Evolutionary conservation across 2,113 vertebrate genomes (phyloP), one percentile per base, ranked within the genome.

Genomic region (Sinocyclocheilus maitianheensis): DNA sequence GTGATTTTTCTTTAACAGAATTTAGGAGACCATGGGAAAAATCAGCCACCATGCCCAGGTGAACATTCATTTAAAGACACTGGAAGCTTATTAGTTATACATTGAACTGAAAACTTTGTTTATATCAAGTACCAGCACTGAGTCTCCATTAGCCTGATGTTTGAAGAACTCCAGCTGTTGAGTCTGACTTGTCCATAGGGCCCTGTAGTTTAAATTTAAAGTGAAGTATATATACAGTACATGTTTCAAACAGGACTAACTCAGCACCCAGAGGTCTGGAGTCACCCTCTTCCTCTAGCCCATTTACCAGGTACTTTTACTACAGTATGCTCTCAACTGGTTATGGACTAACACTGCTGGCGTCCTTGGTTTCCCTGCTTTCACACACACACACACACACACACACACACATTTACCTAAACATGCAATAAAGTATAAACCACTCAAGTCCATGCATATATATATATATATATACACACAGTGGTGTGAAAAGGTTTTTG

Each of bases 21-120:
- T 53, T 95, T 24, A 96, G 94, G 89, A 96, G 94, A 92, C 96
- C 96, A 2, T 97, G 97, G 97, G 97, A 98, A 89, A 97, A 97
- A 88, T 89, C 94, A 0, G 91, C 96, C 60, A 95, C 94, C 1
- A 92, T 97, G 90, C 93, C 90, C 88, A 97, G 97, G 97, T 98
- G 78, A 20, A 74, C 20, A 26, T 3, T 20, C 46, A 20, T 46
- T 80, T 9, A 46, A 55, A 60, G 55, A 58, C 46, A 55, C 60
- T 69, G 1, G 58, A 34, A 65, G 48, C 62, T 75, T 51, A 13
- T 51, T 51, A 13, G 48, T 51, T 51, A 51, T 51, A 51, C 12
- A 13, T 3, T 11, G 34, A 74, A 60, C 51, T 69, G 65, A 18
- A 18, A 69, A 34, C 26, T 40, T 75, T 43, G 46, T 48, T 46